Evolutionary conservation across 2,888 invertebrate species (phyloP).

Genomic region (Strigamia crassipes): DNA sequence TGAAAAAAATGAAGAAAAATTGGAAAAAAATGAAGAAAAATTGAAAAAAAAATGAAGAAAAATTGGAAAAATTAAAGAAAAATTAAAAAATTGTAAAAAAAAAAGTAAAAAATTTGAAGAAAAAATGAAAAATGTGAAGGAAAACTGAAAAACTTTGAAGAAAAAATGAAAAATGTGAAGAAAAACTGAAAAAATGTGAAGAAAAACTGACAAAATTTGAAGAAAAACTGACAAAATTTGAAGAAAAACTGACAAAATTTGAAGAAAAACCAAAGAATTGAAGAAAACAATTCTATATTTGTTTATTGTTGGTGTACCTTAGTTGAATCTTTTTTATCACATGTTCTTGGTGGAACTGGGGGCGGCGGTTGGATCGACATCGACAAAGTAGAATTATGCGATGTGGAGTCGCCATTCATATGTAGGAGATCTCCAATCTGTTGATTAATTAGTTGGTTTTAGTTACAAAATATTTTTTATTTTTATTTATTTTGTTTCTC

Average conservation of each 20-base stretch:
- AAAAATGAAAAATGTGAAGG: no score
- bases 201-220: no score
- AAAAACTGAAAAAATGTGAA: no score
- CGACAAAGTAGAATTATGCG: background rate
- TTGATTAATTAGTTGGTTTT: background rate
- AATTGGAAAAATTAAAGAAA: conserved; percentile 27
- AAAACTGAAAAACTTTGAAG: background rate
- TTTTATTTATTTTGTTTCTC: background rate
- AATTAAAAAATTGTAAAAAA: background rate
- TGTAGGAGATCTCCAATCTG: conserved; percentile 22
- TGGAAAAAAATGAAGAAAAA: no score
- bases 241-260: no score
- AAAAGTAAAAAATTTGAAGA: background rate
- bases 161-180: no score
- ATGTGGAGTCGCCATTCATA: background rate
- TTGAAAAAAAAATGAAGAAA: no score
- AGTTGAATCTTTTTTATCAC: conserved; percentile 45
- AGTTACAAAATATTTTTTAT: no score
- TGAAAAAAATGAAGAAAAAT: no score
- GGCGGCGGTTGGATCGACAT: conserved; percentile 48
- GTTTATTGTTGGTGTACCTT: conserved; percentile 16
- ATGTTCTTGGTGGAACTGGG: conserved; percentile 50
- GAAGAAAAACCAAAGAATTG: background rate
- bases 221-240: no score
- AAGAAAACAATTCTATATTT: background rate